Conservation (phyloP, 2,888 invertebrate genomes). For the Cotesia congregata region DNA sequence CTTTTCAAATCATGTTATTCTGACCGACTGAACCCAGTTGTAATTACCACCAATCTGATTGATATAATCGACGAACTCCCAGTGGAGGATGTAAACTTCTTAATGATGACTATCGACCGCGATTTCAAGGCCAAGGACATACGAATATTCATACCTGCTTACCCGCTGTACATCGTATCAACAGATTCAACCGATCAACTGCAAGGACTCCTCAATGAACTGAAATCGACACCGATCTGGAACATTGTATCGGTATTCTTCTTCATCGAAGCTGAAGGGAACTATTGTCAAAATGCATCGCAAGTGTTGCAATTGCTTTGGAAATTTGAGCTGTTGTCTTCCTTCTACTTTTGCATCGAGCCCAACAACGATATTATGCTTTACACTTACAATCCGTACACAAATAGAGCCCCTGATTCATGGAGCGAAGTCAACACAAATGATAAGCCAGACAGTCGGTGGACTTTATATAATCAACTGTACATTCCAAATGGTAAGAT, state of each 20-base stretch:
- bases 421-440: not conserved
- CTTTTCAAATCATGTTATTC: too few species aligned
- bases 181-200: not conserved
- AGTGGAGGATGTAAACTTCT: too few species aligned
- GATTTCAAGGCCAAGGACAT: too few species aligned
- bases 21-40: too few species aligned
- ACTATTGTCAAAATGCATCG: slow-evolving; percentile 7
- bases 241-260: not conserved
- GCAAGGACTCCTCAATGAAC: not conserved
- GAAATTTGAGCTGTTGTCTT: not conserved
- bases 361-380: not conserved
- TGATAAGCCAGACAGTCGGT: not conserved
- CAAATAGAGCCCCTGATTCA: not conserved
- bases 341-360: not conserved
- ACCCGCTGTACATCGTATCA: not conserved
- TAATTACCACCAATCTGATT: too few species aligned
- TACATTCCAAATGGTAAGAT: not conserved
- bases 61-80: too few species aligned
- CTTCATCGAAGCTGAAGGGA: not conserved
- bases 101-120: too few species aligned
- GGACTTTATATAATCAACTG: not conserved
- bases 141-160: too few species aligned
- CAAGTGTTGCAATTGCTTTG: not conserved
- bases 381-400: slow-evolving; percentile 3
- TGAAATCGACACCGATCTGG: not conserved